phyloP scores from a whole-genome alignment of 2,888 invertebrate genomes.

The Epirrhoe alternata region DNA sequence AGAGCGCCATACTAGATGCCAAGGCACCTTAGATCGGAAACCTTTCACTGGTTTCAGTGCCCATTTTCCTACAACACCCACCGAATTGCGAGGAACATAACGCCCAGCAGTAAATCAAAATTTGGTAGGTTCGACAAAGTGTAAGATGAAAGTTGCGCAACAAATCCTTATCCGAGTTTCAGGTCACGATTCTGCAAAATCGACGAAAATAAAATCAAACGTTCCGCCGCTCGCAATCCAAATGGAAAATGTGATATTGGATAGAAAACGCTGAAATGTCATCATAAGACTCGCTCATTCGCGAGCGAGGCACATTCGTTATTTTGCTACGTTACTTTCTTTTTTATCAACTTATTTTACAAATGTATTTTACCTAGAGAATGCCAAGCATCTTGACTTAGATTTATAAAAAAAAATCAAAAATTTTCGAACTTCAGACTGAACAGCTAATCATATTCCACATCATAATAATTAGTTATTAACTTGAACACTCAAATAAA shows the following conservation, averaged over 20 bases:
- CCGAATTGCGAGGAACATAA: conserved; percentile 45
- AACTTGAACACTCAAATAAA: too few species aligned
- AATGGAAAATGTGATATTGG: conserved; percentile 73
- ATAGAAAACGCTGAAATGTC: conserved; percentile 62
- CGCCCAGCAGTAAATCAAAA: conserved; percentile 50
- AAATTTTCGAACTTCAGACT: too few species aligned
- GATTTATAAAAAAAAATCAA: too few species aligned
- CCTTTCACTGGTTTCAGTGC: conserved; percentile 20
- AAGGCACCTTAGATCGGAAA: conserved; percentile 15
- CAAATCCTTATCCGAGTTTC: conserved; percentile 70
- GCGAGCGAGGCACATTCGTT: conserved; percentile 40
- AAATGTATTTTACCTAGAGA: too few species aligned
- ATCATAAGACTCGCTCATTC: conserved; percentile 61
- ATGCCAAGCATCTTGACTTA: too few species aligned
- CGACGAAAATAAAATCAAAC: conserved; percentile 77
- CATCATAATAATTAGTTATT: too few species aligned
- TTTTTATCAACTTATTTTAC: conserved; percentile 25
- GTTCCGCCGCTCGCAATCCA: conserved; percentile 62
- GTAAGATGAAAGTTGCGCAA: conserved; percentile 67
- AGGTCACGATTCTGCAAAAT: conserved; percentile 77
- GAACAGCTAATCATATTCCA: too few species aligned
- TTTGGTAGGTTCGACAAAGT: conserved; percentile 57
- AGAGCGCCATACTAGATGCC: background rate
- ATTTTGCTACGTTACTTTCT: conserved; percentile 35
- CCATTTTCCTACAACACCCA: conserved; percentile 38